Evolutionary conservation across 2,797 vertebrate species (phyloP).

Genomic region (Falco peregrinus): DNA sequence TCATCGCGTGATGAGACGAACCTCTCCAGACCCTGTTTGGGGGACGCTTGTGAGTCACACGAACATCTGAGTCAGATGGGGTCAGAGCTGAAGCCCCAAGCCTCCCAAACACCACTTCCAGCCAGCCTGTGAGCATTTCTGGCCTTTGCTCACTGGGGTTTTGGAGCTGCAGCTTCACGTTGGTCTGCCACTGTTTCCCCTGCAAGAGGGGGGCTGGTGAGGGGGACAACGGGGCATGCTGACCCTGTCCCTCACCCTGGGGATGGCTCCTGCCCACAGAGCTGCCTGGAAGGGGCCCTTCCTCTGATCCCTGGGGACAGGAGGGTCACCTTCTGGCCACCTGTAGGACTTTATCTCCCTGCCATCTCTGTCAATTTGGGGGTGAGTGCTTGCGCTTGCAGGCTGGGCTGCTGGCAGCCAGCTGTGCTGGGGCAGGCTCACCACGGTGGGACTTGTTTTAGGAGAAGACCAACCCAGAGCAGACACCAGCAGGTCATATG

Average conservation of each 20-base stretch:
- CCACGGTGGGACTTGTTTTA: neutral
- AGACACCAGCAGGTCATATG: neutral
- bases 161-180: neutral
- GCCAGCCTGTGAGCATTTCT: neutral
- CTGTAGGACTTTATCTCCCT: neutral
- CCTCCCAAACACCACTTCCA: neutral
- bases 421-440: neutral
- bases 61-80: neutral
- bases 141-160: neutral
- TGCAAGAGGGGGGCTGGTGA: neutral
- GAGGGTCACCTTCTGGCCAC: neutral
- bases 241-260: neutral
- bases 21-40: neutral
- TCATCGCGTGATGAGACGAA: fast-evolving
- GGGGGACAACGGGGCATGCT: fast-evolving
- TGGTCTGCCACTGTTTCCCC: neutral
- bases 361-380: neutral
- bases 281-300: neutral
- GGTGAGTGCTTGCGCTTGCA: neutral
- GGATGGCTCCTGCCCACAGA: neutral
- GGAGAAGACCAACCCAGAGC: neutral
- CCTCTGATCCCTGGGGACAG: neutral
- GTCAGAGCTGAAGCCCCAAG: neutral
- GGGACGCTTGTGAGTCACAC: neutral
- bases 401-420: neutral